Base-by-base conservation (phyloP, 2,797 vertebrate species). In the Triplophysa bombifrons region DNA sequence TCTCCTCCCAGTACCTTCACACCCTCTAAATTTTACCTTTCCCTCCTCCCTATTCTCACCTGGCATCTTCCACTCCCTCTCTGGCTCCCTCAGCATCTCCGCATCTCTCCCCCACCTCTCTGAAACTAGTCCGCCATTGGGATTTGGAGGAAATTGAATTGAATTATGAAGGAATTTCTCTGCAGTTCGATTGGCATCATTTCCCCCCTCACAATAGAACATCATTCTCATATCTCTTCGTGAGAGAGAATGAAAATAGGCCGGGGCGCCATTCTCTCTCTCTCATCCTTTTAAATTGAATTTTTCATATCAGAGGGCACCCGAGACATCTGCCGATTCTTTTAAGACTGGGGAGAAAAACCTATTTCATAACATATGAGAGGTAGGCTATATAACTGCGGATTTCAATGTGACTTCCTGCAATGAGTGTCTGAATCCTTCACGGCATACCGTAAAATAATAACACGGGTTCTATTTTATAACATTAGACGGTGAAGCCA, bases 201-300 rank as follows among this genome's bases (percentile, higher is more conserved):
- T 94, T 93, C 92, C 93, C 82, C 90, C 88, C 90, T 90, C 93
- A 92, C 92, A 94, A 93, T 93, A 90, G 92, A 93, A 93, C 93
- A 93, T 92, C 93, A 92, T 93, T 93, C 92, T 94, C 93, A 92
- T 94, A 94, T 94, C 93, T 91, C 89, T 87, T 88, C 84, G 87
- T 92, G 93, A 92, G 92, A 88, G 90, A 87, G 91, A 92, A 92
- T 90, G 92, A 93, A 94, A 94, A 93, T 92, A 92, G 93, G 90
- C 91, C 88, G 5, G 85, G 84, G 90, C 92, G 87, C 92, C 90
- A 91, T 92, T 94, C 91, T 93, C 92, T 92, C 89, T 92, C 89
- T 92, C 92, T 92, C 92, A 93, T 93, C 91, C 93, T 91, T 92
- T 93, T 93, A 94, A 94, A 94, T 94, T 94, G 92, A 93, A 93